phyloP scores from a whole-genome alignment of 2,888 invertebrate species.

The Keiferia lycopersicella region DNA sequence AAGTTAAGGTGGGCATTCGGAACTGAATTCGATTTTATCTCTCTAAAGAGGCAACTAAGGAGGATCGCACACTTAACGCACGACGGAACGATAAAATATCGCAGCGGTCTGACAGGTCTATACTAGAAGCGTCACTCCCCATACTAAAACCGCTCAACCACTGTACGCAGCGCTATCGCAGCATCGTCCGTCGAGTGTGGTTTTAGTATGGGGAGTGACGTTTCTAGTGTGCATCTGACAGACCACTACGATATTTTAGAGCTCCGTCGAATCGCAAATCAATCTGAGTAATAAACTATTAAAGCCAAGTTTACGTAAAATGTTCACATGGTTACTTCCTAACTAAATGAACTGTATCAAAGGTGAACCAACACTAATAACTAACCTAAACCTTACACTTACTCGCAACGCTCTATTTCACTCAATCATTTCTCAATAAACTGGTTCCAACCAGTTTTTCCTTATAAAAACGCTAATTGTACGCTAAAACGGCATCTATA shows the following conservation, averaged over 20 bases:
- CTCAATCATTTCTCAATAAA: slow-evolving; percentile 1
- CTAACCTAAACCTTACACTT: slow-evolving; percentile 9
- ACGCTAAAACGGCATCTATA: slow-evolving; percentile 20
- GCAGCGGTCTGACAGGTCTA: no score
- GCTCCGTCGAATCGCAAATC: no score
- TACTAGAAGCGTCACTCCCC: no score
- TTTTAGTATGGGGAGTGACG: no score
- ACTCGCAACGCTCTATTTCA: slow-evolving; percentile 7
- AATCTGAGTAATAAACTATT: background rate
- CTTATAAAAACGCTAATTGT: slow-evolving; percentile 22
- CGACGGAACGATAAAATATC: no score
- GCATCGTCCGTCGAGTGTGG: no score
- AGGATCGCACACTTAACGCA: no score
- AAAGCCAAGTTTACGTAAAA: background rate
- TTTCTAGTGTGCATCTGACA: no score
- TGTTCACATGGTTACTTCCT: background rate
- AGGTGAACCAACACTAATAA: background rate
- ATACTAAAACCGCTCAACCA: no score
- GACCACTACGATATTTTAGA: no score
- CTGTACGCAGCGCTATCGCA: no score
- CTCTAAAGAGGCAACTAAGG: background rate
- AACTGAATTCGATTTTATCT: background rate
- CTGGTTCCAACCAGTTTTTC: slow-evolving; percentile 15
- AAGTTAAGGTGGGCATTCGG: slow-evolving; percentile 29
- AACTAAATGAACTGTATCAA: slow-evolving; percentile 5